phyloP scores from a whole-genome alignment of 2,888 invertebrate species.

The Empis livida region DNA sequence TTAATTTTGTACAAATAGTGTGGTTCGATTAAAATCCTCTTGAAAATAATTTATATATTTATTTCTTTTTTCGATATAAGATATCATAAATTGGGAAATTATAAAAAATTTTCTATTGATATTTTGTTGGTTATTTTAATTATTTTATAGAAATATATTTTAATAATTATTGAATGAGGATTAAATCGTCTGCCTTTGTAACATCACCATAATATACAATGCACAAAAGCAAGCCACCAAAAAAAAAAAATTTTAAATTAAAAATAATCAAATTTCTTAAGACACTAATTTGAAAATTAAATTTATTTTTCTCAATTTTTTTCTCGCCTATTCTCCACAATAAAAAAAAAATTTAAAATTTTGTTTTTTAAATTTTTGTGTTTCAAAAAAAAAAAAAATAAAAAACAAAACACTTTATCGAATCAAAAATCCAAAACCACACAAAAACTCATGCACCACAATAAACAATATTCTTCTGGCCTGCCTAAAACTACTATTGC shows the following conservation, averaged over 20 bases:
- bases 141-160: background rate
- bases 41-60: background rate
- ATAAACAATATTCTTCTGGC: background rate
- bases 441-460: background rate
- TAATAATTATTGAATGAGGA: background rate
- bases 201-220: conserved; percentile 3
- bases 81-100: too few species aligned
- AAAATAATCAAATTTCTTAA: conserved; percentile 2
- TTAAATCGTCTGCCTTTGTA: conserved; percentile 1
- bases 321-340: background rate
- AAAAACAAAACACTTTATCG: background rate
- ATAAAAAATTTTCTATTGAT: background rate
- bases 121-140: background rate
- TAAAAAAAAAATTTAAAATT: background rate
- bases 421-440: background rate
- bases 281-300: background rate
- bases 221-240: conserved; percentile 9
- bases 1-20: background rate
- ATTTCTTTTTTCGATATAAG: background rate
- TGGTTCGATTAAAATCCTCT: background rate
- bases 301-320: background rate
- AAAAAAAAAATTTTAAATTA: conserved; percentile 4
- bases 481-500: background rate
- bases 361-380: too few species aligned
- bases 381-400: background rate